Evolutionary conservation across 2,888 invertebrate genomes (phyloP).

Genomic region (Cremastinae sp.): DNA sequence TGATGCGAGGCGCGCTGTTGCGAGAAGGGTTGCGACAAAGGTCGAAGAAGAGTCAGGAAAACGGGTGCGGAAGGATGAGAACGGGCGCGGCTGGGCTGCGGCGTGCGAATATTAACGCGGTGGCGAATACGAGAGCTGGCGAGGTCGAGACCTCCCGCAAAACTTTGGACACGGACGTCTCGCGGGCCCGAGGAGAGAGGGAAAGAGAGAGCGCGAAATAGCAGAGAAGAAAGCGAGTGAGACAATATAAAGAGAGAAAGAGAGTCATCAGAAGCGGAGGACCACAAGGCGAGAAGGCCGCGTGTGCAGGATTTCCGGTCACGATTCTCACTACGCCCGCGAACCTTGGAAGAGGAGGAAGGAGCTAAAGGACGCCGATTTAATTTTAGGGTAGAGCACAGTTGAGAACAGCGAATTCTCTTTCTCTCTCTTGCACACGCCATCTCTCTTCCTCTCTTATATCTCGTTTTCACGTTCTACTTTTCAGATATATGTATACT

Average conservation of each 20-base stretch:
- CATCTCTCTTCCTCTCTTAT: background rate
- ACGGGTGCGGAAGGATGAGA: conserved; percentile 47
- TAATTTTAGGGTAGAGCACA: conserved; percentile 57
- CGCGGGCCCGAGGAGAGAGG: background rate
- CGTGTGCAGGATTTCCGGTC: conserved; percentile 61
- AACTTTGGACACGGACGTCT: conserved; percentile 55
- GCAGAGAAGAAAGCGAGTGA: too few species aligned
- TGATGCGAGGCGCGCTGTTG: conserved; percentile 24
- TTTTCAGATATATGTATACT: background rate
- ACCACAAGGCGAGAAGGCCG: conserved; percentile 42
- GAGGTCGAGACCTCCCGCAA: conserved; percentile 59
- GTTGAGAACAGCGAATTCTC: conserved; percentile 34
- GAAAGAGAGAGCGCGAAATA: conserved; percentile 6
- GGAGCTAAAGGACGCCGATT: conserved; percentile 54
- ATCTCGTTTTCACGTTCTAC: conserved; percentile 17
- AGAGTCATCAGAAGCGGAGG: conserved; percentile 16
- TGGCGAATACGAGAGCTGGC: conserved; percentile 58
- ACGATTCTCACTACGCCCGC: conserved; percentile 53
- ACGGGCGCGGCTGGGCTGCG: conserved; percentile 54
- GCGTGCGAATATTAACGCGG: conserved; percentile 62
- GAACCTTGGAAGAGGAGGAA: conserved; percentile 13
- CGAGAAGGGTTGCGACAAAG: conserved; percentile 8
- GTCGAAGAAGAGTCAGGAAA: conserved; percentile 34
- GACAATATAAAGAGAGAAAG: too few species aligned
- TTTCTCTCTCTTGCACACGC: conserved; percentile 1